Evolutionary conservation across 2,888 invertebrate genomes (phyloP).

Genomic region (Morpho deidamia): DNA sequence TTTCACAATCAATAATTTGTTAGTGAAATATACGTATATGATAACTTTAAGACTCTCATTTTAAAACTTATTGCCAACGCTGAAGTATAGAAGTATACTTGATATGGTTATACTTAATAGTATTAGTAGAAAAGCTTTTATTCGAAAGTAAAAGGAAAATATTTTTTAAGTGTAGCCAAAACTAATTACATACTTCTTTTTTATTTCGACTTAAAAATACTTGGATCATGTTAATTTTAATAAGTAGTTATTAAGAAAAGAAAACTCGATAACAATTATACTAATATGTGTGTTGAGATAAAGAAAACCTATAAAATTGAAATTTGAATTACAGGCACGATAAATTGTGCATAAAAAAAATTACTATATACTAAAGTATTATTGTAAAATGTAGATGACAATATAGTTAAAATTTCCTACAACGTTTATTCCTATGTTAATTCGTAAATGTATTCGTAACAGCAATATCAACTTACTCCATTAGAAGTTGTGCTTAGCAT

Average conservation of each 20-base stretch:
- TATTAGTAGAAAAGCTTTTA: too few relatives aligned
- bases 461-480: constrained; percentile 61
- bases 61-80: too few relatives aligned
- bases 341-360: not conserved
- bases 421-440: constrained; percentile 47
- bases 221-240: constrained; percentile 22
- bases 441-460: constrained; percentile 42
- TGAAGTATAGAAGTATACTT: too few relatives aligned
- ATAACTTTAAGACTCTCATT: too few relatives aligned
- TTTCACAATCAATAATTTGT: too few relatives aligned
- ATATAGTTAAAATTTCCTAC: constrained; percentile 13
- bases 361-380: constrained; percentile 3
- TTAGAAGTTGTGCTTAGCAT: constrained; percentile 69
- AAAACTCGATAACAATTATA: constrained; percentile 7
- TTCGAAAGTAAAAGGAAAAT: not conserved
- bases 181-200: not conserved
- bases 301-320: constrained; percentile 5
- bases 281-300: not conserved
- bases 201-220: constrained; percentile 29
- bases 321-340: not conserved
- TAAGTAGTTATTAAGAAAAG: constrained; percentile 15
- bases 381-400: constrained; percentile 13
- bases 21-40: too few relatives aligned
- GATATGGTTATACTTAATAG: too few relatives aligned
- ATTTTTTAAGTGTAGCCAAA: not conserved